A percentile compares a stretch with the other conserved stretches of the same genome.
Conservation (phyloP, 2,113 vertebrate species). For the Trogon surrucura region DNA sequence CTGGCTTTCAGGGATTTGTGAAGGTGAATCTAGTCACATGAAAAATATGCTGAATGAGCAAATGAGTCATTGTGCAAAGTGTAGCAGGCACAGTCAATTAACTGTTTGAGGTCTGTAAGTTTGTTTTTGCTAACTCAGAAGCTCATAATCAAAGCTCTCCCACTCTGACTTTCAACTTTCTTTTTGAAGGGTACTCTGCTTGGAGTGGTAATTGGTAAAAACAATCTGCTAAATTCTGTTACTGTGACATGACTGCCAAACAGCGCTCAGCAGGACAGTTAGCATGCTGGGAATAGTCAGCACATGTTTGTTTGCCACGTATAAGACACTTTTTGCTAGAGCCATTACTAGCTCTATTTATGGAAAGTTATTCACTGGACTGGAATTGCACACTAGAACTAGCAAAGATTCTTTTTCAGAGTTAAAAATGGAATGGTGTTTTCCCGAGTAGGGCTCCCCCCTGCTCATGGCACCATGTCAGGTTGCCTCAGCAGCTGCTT, state of each 20-base stretch:
- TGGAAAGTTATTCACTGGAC: constrained; percentile 38
- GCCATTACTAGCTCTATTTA: constrained; percentile 41
- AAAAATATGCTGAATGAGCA: constrained; percentile 24
- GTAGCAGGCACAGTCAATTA: neutral
- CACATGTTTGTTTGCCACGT: neutral
- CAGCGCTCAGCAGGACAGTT: neutral
- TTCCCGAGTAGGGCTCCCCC: constrained; percentile 47
- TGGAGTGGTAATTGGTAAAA: neutral
- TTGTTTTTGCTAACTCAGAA: neutral
- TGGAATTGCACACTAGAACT: constrained; percentile 58
- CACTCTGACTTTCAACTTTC: neutral
- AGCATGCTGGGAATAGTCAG: neutral
- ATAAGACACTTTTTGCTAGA: neutral
- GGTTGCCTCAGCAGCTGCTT: constrained; percentile 56
- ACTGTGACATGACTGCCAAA: neutral
- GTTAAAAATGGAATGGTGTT: constrained; percentile 69
- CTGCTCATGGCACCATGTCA: constrained; percentile 48
- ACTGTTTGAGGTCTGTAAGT: neutral
- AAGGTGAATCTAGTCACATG: neutral
- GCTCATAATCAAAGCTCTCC: neutral
- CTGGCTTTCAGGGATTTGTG: neutral
- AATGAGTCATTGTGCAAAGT: neutral
- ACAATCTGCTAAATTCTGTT: neutral
- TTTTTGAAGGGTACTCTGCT: neutral
- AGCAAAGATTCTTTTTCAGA: constrained; percentile 36